Evolutionary conservation across 2,888 invertebrate genomes (phyloP).

Genomic region (Mesochorus sp.): DNA sequence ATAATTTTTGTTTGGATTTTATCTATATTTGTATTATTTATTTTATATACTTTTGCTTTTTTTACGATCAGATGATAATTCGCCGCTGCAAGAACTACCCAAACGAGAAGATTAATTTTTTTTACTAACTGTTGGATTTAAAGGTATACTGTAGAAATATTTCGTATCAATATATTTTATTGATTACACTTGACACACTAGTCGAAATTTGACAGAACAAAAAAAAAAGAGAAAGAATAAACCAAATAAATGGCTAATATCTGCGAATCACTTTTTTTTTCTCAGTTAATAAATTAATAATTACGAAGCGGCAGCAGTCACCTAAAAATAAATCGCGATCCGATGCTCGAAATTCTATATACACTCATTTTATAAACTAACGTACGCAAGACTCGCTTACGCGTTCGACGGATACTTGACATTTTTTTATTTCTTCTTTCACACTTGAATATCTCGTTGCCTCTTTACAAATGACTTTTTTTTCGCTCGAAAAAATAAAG

Average conservation of each 20-base stretch:
- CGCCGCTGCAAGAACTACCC: too few relatives aligned
- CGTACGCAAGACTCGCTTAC: slow-evolving; percentile 1
- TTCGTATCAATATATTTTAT: slow-evolving; percentile 53
- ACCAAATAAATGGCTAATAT: not conserved
- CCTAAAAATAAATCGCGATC: slow-evolving; percentile 49
- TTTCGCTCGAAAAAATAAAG: not conserved
- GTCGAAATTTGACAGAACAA: slow-evolving; percentile 18
- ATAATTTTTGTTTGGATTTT: not conserved
- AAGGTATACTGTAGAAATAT: slow-evolving; percentile 30
- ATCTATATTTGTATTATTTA: not conserved
- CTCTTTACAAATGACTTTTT: slow-evolving; percentile 36
- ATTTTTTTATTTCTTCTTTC: slow-evolving; percentile 1
- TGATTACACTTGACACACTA: slow-evolving; percentile 47
- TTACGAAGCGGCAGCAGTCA: slow-evolving; percentile 47
- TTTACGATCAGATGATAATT: too few relatives aligned
- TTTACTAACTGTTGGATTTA: not conserved
- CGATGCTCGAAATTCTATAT: slow-evolving; percentile 54
- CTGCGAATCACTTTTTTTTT: not conserved
- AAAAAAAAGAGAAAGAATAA: slow-evolving; percentile 9
- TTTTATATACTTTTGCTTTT: too few relatives aligned
- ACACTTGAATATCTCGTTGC: slow-evolving; percentile 5
- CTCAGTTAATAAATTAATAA: slow-evolving; percentile 57
- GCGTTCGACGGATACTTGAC: slow-evolving; percentile 23
- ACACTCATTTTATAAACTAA: slow-evolving; percentile 52
- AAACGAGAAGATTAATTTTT: too few relatives aligned